phyloP scores from a whole-genome alignment of 2,797 vertebrate species.

The Taenioides sp. region DNA sequence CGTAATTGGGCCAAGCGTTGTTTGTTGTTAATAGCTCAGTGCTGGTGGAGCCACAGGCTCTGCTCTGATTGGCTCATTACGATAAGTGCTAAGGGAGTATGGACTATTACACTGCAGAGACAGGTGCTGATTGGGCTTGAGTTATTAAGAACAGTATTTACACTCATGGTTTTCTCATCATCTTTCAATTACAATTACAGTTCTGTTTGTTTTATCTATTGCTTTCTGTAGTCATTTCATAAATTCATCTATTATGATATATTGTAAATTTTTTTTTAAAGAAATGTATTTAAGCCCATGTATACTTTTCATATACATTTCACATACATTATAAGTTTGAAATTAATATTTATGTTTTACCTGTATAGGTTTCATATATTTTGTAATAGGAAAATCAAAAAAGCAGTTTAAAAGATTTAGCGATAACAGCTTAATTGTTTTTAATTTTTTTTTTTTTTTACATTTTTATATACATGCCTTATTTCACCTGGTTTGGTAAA shows the following conservation, averaged over 20 bases:
- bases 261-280: not conserved
- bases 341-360: not conserved
- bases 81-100: not conserved
- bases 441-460: too few relatives aligned
- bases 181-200: not conserved
- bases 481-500: not conserved
- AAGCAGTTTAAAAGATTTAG: too few relatives aligned
- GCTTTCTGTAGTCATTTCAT: not conserved
- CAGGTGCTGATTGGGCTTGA: not conserved
- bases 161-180: not conserved
- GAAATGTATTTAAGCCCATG: not conserved
- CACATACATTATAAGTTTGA: not conserved
- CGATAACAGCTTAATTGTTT: too few relatives aligned
- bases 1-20: not conserved
- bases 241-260: not conserved
- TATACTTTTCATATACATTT: not conserved
- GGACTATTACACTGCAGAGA: not conserved
- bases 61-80: slow-evolving; percentile 2
- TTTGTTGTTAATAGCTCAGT: not conserved
- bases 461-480: not conserved
- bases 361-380: not conserved
- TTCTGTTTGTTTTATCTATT: not conserved
- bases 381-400: not conserved
- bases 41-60: not conserved
- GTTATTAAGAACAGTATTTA: not conserved